Evolutionary conservation across 1,140 invertebrate genomes (phyloP), one percentile per base, ranked within the genome.

Genomic region (Apis florea): DNA sequence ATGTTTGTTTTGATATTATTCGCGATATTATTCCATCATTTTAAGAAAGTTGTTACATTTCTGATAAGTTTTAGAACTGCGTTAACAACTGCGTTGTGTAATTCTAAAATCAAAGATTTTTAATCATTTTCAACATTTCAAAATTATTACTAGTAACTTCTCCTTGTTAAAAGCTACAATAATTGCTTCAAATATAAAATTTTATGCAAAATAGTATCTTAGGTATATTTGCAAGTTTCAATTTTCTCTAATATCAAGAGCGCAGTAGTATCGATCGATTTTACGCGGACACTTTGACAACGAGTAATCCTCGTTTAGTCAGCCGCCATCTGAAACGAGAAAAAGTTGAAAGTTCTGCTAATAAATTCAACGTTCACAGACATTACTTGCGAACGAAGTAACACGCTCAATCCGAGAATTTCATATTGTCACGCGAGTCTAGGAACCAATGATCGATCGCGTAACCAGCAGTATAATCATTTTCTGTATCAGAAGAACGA

Each of bases 401-500:
- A 24, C 47, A 17, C 66, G 3, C 21, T 19, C 12, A 24, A 40
- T 10, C 15, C 17, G 1, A 26, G 24, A 26, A 47, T 49, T 53
- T 24, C 19, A 40, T 47, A 67, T 67, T 77, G 49, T 17, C 74
- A 2, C 21, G 19, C 24, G 31, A 21, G 21, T 31, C 26, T 17
- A 13, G 12, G n/a, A 66, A 66, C 73, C 78, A 12, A 54, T 49
- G 51, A 19, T 11, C 70, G 66, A 26, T 26, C 61, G 24, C 9
- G 6, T 49, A 2, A 9, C 19, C 10, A 21, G 17, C 2, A 12
- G 24, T 40, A 61, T 53, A 71, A 78, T 70, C 66, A 21, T 51
- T 40, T 19, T 67, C 15, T 17, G 17, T 24, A 5, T n/a, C 31
- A 53, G 24, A 80, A 80, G 78, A 56, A 66, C 56, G 19, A n/a